Evolutionary conservation across 2,888 invertebrate species (phyloP), one percentile per base, ranked within the genome.

Genomic region (Tinea semifulvella): DNA sequence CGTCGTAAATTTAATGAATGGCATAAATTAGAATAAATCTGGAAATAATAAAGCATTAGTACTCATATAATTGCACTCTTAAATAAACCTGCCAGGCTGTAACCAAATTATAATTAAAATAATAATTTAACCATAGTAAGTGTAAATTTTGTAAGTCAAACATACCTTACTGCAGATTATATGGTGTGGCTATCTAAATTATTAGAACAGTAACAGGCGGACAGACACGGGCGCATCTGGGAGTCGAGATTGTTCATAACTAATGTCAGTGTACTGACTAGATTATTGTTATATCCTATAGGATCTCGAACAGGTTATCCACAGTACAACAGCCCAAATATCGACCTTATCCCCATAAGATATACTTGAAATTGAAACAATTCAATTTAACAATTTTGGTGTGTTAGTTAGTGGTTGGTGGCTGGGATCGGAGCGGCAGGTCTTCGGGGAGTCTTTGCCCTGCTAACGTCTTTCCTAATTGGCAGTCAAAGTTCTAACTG

Each of bases 381-480:
- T 31, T 3, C 4, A 13, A 2, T 31, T 31, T 11, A 31, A 31
- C 13, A 31, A 31, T 27, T n/a, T 27, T 13, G 31, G 13, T 31
- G 31, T 13, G 31, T 31, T 31, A 11, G 31, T 31, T 11, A 14
- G n/a, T 38, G 18, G 8, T 19, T n/a, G 38, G 16, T 17, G 17
- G 38, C 11, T 38, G 19, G 38, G 19, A 38, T 20, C 40, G n/a
- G 40, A 40, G n/a, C 13, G 22, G 40, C 2, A 14, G 16, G 22
- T 20, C 40, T 40, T 40, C 36, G n/a, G 40, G 40, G 40, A 40
- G 40, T 22, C 22, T 40, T 40, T 22, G 40, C 40, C 40, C 61
- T 62, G 56, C 63, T 67, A 68, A 71, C 67, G 65, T 64, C 62
- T 60, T 64, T 64, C 62, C 65, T 72, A 69, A 58, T 70, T 70